Conservation (phyloP, 2,113 vertebrate species). For the Gambusia holbrooki region DNA sequence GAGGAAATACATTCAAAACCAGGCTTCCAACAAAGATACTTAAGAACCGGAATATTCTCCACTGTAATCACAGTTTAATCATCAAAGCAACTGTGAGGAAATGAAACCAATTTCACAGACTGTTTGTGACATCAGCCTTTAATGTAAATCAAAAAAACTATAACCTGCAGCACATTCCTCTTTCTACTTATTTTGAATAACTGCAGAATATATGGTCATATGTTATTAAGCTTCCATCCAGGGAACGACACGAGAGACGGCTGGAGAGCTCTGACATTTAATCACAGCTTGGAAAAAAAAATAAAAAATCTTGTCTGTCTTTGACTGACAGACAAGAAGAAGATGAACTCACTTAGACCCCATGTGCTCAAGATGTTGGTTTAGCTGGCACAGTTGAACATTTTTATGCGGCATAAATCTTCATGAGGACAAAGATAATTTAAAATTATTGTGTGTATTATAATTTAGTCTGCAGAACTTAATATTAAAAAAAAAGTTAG, state of each 20-base stretch:
- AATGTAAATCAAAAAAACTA: conserved; percentile 18
- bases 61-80: not conserved
- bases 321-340: conserved; percentile 57
- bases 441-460: not conserved
- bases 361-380: conserved; percentile 47
- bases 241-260: conserved; percentile 42
- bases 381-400: conserved; percentile 35
- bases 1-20: conserved; percentile 9
- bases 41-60: conserved; percentile 8
- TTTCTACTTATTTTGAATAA: conserved; percentile 18
- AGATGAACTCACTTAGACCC: conserved; percentile 41
- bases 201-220: conserved; percentile 15
- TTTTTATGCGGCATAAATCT: conserved; percentile 19
- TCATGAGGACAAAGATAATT: conserved; percentile 30
- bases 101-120: conserved; percentile 7
- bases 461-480: not conserved
- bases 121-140: conserved; percentile 1
- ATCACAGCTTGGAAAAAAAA: conserved; percentile 44
- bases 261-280: conserved; percentile 52
- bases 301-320: conserved; percentile 22
- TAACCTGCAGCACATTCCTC: conserved; percentile 7
- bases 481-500: not conserved
- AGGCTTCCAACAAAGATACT: conserved; percentile 5
- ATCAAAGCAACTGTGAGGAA: conserved; percentile 13
- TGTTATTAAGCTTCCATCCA: conserved; percentile 34